A percentile compares a stretch with the other conserved stretches of the same genome.
Conservation (phyloP, 2,888 invertebrate species). For the Erebia palarica region DNA sequence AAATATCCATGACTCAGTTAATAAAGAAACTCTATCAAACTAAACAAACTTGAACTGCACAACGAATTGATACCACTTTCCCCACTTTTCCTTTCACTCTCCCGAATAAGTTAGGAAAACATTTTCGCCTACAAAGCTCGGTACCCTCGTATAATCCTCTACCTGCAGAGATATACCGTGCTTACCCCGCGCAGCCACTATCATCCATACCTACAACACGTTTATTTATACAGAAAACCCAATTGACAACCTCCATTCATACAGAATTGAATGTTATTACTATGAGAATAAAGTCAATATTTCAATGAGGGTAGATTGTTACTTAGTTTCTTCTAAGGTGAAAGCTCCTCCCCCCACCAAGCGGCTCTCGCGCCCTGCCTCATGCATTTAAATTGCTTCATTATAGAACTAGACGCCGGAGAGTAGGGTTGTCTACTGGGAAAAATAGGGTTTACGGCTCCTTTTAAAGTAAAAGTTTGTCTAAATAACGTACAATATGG, state of each 20-base stretch:
- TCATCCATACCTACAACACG: slow-evolving; percentile 74
- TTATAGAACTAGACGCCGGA: slow-evolving; percentile 78
- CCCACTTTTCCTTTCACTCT: slow-evolving; percentile 76
- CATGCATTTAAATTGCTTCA: slow-evolving; percentile 84
- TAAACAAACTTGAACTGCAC: slow-evolving; percentile 34
- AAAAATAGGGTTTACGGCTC: slow-evolving; percentile 51
- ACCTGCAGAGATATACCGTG: slow-evolving; percentile 80
- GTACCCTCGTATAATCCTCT: slow-evolving; percentile 77
- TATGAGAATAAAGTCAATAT: slow-evolving; percentile 36
- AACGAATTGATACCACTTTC: slow-evolving; percentile 70
- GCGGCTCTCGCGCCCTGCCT: slow-evolving; percentile 80
- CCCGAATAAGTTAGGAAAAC: slow-evolving; percentile 78
- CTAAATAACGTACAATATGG: slow-evolving; percentile 41
- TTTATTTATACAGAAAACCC: slow-evolving; percentile 36
- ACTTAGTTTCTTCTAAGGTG: slow-evolving; percentile 51
- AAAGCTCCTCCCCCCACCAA: slow-evolving; percentile 69
- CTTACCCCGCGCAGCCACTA: slow-evolving; percentile 78
- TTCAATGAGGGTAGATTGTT: slow-evolving; percentile 35
- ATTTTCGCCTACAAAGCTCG: slow-evolving; percentile 73
- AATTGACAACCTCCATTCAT: slow-evolving; percentile 34
- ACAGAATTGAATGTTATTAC: slow-evolving; percentile 33
- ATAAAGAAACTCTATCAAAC: slow-evolving; percentile 15
- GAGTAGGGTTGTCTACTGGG: slow-evolving; percentile 74
- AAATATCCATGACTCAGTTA: neutral
- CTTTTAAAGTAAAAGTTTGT: slow-evolving; percentile 43